phyloP scores from a whole-genome alignment of 2,797 vertebrate species.

The Amblyopsis hoosieri region DNA sequence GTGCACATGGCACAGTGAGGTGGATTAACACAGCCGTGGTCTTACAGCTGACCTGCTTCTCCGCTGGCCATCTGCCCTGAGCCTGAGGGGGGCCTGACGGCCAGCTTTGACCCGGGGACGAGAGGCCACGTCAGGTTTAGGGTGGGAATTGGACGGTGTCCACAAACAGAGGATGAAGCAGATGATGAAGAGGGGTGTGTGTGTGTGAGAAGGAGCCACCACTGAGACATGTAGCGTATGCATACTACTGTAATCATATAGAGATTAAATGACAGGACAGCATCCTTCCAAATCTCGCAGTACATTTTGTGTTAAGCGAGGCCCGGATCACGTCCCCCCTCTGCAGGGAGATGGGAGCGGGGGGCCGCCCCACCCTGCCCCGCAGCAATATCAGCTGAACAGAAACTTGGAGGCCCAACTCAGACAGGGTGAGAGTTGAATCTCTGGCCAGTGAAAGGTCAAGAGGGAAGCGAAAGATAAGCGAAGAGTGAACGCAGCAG shows the following conservation, averaged over 20 bases:
- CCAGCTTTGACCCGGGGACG: slow-evolving; percentile 16
- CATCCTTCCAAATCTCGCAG: slow-evolving; percentile 49
- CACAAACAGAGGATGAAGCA: slow-evolving; percentile 14
- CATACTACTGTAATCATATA: slow-evolving; percentile 55
- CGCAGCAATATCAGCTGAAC: background rate
- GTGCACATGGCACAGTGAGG: background rate
- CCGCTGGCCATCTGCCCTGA: slow-evolving; percentile 31
- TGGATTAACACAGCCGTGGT: slow-evolving; percentile 13
- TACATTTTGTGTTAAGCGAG: slow-evolving; percentile 43
- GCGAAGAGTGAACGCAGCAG: slow-evolving; percentile 25
- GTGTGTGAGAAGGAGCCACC: background rate
- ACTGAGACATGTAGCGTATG: slow-evolving; percentile 18
- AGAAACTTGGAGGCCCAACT: background rate
- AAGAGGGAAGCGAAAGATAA: slow-evolving; percentile 33
- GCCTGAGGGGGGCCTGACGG: slow-evolving; percentile 19
- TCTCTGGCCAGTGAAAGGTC: slow-evolving; percentile 7
- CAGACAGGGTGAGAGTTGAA: slow-evolving; percentile 21
- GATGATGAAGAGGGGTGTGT: background rate
- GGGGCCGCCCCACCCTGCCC: slow-evolving; percentile 1
- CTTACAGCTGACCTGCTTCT: slow-evolving; percentile 24
- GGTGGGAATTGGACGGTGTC: slow-evolving; percentile 50
- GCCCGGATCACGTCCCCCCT: slow-evolving; percentile 54
- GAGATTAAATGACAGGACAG: slow-evolving; percentile 63
- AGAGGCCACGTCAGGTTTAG: slow-evolving; percentile 18
- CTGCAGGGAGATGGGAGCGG: slow-evolving; percentile 17